Evolutionary conservation across 2,797 vertebrate genomes (phyloP).

Genomic region (Spinibarbus caldwelli): DNA sequence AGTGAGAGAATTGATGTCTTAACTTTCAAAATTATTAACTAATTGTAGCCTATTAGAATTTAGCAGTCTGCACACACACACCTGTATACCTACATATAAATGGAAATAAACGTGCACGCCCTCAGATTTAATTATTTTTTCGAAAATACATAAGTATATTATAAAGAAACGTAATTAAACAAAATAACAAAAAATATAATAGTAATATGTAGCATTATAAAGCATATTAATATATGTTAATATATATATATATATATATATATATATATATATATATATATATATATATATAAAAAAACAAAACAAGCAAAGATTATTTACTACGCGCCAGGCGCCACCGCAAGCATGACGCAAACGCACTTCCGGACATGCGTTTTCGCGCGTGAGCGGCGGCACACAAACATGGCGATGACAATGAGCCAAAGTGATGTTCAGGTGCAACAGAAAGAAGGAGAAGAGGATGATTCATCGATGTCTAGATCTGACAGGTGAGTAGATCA

Average conservation of each 20-base stretch:
- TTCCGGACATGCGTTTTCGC: constrained; percentile 58
- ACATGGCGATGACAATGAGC: constrained; percentile 69
- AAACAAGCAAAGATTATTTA: background rate
- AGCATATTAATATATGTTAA: background rate
- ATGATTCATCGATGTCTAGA: constrained; percentile 65
- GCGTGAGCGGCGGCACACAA: constrained; percentile 56
- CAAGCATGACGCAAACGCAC: constrained; percentile 60
- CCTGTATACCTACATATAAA: background rate
- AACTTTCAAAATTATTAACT: too few relatives aligned
- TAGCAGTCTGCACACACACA: background rate
- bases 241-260: too few relatives aligned
- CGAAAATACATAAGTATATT: background rate
- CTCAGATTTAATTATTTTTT: background rate
- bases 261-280: too few relatives aligned
- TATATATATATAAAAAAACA: too few relatives aligned
- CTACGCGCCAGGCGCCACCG: background rate
- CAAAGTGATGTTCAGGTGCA: constrained; percentile 50
- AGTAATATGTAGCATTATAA: background rate
- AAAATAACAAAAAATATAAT: background rate
- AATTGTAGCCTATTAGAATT: too few relatives aligned
- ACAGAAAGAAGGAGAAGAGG: constrained; percentile 57
- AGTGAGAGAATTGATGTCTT: background rate
- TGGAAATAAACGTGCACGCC: background rate
- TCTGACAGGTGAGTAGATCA: constrained; percentile 72
- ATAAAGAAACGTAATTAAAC: background rate